phyloP scores from a whole-genome alignment of 2,888 invertebrate species.

The Yponomeuta plumbellus region DNA sequence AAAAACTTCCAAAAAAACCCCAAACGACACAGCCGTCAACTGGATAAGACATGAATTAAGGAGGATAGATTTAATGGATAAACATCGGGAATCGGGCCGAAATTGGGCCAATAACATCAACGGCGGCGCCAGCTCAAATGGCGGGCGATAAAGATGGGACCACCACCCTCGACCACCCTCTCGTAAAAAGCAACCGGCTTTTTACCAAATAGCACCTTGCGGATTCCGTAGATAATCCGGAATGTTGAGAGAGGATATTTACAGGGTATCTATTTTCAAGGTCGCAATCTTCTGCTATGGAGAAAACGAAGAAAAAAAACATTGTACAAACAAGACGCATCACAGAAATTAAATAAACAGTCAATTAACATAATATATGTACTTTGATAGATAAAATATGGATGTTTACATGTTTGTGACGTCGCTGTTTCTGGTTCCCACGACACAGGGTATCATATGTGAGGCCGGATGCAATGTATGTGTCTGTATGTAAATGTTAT shows the following conservation, averaged over 20 bases:
- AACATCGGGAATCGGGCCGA: constrained; percentile 33
- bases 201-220: not conserved
- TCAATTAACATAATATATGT: no score
- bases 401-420: no score
- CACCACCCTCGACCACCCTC: constrained; percentile 31
- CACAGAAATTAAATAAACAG: no score
- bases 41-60: constrained; percentile 61
- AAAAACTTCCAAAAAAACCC: constrained; percentile 14
- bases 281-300: no score
- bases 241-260: not conserved
- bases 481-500: no score
- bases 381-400: no score
- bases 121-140: constrained; percentile 36
- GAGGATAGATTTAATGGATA: constrained; percentile 34
- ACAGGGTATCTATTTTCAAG: not conserved
- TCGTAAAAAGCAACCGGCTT: constrained; percentile 14
- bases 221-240: constrained; percentile 6
- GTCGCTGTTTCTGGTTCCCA: no score
- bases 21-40: constrained; percentile 33
- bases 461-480: no score
- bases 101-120: not conserved
- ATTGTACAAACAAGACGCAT: no score
- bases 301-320: no score
- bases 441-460: no score
- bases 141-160: constrained; percentile 30